Base-by-base conservation (phyloP, 2,113 vertebrate genomes). In the Parotia lawesii region DNA sequence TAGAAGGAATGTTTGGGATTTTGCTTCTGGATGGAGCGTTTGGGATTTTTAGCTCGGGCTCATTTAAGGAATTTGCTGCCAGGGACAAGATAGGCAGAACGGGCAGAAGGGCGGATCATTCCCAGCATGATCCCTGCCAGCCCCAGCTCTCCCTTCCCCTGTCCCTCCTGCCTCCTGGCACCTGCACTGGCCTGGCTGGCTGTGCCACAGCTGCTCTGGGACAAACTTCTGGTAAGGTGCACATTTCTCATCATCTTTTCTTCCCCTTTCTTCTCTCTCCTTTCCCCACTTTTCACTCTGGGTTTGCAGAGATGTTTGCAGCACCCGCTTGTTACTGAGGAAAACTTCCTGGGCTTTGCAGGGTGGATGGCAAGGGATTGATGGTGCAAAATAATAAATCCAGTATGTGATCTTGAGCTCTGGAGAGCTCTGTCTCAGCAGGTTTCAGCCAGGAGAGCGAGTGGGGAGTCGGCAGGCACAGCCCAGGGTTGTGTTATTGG, bases 251-350 rank as follows among this genome's bases (percentile, higher is more conserved):
- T 57, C 61, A 4, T 25, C 47, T 82, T 50, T 27, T 5, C 66
- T 58, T 37, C 42, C 37, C 35, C 23, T 70, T 25, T 70, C 48
- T 15, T 12, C n/a, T 37, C 57, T 61, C 33, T 48, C 40, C 67
- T 54, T 33, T n/a, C 60, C 60, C 60, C 17, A 24, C 31, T 47
- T 18, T 10, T 27, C 7, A 0, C 11, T 6, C 9, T 15, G 3
- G 15, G 15, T 47, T 66, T n/a, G 15, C 2, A 1, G 81, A 37
- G 62, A 0, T 9, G 22, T 20, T 77, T 8, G 6, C 58, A 80
- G 90, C 74, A 6, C 25, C 7, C 10, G 0, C 5, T 31, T 35
- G 24, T 29, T 25, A 1, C 47, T 13, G 42, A 37, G 35, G 3
- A n/a, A 45, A 73, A 10, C 56, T 16, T 23, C 3, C 40, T 37